Evolutionary conservation across 35 echinoderm and acorn worm genomes (phyloP).

Genomic region (Antedon bifida): DNA sequence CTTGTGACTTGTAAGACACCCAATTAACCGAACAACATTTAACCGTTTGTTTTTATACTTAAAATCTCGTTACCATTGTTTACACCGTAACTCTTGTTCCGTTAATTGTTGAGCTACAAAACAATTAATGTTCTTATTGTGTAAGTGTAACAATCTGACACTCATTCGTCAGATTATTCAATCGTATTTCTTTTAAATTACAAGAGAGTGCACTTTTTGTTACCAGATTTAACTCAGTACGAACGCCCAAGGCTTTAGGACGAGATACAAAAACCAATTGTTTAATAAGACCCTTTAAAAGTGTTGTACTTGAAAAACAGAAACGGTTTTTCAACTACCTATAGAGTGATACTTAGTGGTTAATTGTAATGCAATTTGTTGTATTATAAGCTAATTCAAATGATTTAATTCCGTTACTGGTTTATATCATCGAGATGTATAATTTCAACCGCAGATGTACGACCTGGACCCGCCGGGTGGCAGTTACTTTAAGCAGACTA

Average conservation of each 20-base stretch:
- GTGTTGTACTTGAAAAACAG: background rate
- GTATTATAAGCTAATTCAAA: background rate
- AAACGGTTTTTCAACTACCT: background rate
- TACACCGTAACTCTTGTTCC: too few species aligned
- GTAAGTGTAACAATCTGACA: background rate
- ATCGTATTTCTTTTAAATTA: background rate
- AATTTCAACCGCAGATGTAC: too few species aligned
- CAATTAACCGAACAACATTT: too few species aligned
- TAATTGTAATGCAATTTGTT: background rate
- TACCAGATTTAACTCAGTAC: too few species aligned
- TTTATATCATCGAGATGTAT: too few species aligned
- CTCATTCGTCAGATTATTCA: background rate
- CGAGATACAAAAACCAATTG: background rate
- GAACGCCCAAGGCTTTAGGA: background rate
- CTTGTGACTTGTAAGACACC: too few species aligned
- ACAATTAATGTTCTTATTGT: too few species aligned
- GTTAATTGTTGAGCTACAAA: too few species aligned
- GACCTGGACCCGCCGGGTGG: too few species aligned
- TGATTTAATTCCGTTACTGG: background rate
- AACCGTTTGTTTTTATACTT: too few species aligned
- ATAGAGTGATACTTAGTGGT: background rate
- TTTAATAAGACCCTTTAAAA: background rate
- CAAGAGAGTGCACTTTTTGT: too few species aligned
- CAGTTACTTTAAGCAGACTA: background rate
- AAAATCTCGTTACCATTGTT: too few species aligned